A percentile compares a stretch with the other conserved stretches of the same genome.
Conservation (phyloP, 2,888 invertebrate genomes). For the Pyralis farinalis region DNA sequence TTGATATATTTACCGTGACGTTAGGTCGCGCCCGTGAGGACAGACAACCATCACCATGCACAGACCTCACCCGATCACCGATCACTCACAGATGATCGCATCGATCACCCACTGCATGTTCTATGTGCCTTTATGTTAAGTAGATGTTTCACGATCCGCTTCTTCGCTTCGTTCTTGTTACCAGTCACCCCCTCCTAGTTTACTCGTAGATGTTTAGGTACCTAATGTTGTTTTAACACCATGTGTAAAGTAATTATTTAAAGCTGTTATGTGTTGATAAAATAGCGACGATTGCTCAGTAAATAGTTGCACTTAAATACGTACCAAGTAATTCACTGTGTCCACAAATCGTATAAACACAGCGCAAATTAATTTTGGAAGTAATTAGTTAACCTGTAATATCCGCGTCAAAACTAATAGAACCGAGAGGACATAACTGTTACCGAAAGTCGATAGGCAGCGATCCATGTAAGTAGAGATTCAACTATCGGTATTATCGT, state of each 20-base stretch:
- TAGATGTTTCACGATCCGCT: constrained; percentile 59
- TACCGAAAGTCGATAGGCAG: no score
- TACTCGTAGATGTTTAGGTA: constrained; percentile 25
- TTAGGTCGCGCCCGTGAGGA: constrained; percentile 28
- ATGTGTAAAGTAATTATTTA: neutral
- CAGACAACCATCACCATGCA: constrained; percentile 81
- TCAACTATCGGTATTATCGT: no score
- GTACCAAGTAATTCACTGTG: no score
- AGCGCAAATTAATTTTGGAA: no score
- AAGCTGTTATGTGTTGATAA: no score
- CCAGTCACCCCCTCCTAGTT: constrained; percentile 35
- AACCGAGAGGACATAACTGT: no score
- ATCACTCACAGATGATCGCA: constrained; percentile 17
- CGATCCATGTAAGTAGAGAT: no score
- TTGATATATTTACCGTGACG: constrained; percentile 1
- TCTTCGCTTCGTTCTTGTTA: constrained; percentile 59
- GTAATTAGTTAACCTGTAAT: no score
- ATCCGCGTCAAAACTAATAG: no score
- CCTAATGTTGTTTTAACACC: neutral
- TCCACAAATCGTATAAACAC: no score
- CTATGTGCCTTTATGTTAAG: constrained; percentile 62
- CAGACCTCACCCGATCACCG: constrained; percentile 43
- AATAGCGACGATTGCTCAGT: no score
- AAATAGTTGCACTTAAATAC: neutral
- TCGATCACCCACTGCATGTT: constrained; percentile 39